Evolutionary conservation across 2,888 invertebrate genomes (phyloP), one percentile per base, ranked within the genome.

Genomic region (Oeneis ivallda): DNA sequence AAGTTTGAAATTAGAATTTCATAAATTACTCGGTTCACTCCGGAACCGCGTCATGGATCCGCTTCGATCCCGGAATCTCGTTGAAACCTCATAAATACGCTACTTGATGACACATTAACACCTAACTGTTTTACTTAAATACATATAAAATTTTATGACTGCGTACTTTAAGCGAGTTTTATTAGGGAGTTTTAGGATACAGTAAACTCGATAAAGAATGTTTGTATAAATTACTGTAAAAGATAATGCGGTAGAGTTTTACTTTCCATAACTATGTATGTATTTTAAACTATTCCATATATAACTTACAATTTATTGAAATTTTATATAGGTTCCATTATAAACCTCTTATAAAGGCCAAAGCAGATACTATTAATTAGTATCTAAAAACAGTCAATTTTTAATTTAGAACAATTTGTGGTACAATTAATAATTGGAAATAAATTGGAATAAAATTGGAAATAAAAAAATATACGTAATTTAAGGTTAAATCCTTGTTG

Each of bases 41-140:
- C 60, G 19, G 49, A 60, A 49, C 34, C 15, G 8, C 39, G 4
- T 39, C 60, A 50, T 54, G 59, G 17, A 39, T 39, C 17, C 37
- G 49, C 7, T 59, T 47, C 49, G 60, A 86, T 83, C 81, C 77
- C 77, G 74, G 74, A 71, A 72, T 78, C 78, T 81, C 79, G 81
- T 83, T 81, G 80, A 80, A 80, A 76, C 71, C 71, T 78, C 81
- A 78, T 86, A 83, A 86, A 85, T 80, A 58, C 26, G 37, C 66
- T 67, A 66, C 71, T 76, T 77, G 78, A 80, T 75, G 82, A 83
- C 78, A 80, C 80, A 79, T 83, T 81, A 81, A 80, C 75, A 72
- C 70, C 62, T 74, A 73, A 74, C 76, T 77, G 74, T 79, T 80
- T 82, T 76, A 78, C 79, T 82, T 80, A 75, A 79, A 82, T 80